A percentile compares a stretch with the other conserved stretches of the same genome.
Conservation (phyloP, 2,888 invertebrate genomes). For the Cheiracanthium punctorium region DNA sequence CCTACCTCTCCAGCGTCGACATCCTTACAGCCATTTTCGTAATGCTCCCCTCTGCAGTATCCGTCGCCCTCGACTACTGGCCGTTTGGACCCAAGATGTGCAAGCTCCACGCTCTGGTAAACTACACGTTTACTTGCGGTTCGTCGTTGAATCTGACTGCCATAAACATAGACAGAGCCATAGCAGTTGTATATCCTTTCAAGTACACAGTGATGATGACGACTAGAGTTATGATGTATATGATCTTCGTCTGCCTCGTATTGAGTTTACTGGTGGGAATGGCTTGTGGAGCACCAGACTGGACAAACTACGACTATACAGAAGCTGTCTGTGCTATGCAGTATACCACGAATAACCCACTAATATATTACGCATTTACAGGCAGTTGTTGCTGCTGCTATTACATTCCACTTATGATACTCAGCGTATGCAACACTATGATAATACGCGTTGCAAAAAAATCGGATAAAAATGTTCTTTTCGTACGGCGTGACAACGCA, state of each 20-base stretch:
- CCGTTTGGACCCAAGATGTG: constrained; percentile 71
- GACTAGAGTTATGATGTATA: neutral
- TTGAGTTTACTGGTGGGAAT: neutral
- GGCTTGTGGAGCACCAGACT: neutral
- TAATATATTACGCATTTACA: neutral
- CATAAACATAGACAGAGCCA: constrained; percentile 75
- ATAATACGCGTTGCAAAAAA: constrained; percentile 29
- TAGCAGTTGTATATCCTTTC: constrained; percentile 74
- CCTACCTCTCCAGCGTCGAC: constrained; percentile 36
- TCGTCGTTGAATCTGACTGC: constrained; percentile 76
- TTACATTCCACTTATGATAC: neutral
- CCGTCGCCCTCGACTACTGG: constrained; percentile 45
- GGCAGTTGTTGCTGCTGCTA: constrained; percentile 9
- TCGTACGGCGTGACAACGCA: neutral
- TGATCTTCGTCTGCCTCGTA: neutral
- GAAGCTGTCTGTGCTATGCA: constrained; percentile 45
- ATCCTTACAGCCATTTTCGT: constrained; percentile 37
- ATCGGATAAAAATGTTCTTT: constrained; percentile 1
- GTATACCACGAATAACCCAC: neutral
- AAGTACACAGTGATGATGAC: constrained; percentile 73
- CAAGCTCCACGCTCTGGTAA: constrained; percentile 74
- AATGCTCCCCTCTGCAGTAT: constrained; percentile 42
- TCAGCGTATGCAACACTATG: constrained; percentile 23
- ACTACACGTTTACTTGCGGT: constrained; percentile 76
- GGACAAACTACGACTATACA: constrained; percentile 46